Percentiles rank a stretch among this genome's conserved stretches.
phyloP scores from a whole-genome alignment of 2,797 vertebrate species.

The Sebastes alutus region DNA sequence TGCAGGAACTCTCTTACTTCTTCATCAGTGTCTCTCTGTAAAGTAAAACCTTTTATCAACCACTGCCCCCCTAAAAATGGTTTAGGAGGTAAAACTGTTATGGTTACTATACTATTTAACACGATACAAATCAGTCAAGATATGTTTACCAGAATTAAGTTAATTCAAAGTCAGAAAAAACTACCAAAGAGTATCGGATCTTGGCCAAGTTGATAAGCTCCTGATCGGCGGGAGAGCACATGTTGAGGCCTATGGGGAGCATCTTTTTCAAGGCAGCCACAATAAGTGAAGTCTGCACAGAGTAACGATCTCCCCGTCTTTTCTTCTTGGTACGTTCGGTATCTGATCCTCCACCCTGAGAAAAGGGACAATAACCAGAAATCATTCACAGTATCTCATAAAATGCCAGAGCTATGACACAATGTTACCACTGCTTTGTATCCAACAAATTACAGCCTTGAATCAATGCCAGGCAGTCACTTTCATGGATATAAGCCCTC shows the following conservation, averaged over 20 bases:
- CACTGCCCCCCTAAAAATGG: neutral
- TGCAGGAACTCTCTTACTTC: conserved; percentile 93
- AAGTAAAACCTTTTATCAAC: conserved; percentile 26
- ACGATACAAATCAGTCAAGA: neutral
- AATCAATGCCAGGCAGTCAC: conserved; percentile 36
- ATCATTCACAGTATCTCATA: conserved; percentile 61
- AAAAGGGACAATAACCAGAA: conserved; percentile 55
- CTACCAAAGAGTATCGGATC: conserved; percentile 92
- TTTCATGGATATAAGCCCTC: conserved; percentile 8
- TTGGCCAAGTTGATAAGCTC: conserved; percentile 93
- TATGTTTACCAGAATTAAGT: neutral
- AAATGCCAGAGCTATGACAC: neutral
- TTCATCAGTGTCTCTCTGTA: conserved; percentile 95
- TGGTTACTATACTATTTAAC: neutral
- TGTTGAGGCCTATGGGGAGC: conserved; percentile 96
- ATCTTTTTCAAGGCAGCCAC: conserved; percentile 97
- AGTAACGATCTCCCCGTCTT: conserved; percentile 92
- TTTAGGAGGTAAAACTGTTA: neutral
- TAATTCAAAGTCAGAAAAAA: conserved; percentile 15
- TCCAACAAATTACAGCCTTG: conserved; percentile 19
- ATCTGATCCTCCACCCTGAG: conserved; percentile 91
- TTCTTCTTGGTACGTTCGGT: conserved; percentile 95
- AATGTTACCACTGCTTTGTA: conserved; percentile 22
- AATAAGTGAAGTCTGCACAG: conserved; percentile 93
- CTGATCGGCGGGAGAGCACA: conserved; percentile 96